Base-by-base conservation (phyloP, 2,113 vertebrate species). In the Takifugu bimaculatus region DNA sequence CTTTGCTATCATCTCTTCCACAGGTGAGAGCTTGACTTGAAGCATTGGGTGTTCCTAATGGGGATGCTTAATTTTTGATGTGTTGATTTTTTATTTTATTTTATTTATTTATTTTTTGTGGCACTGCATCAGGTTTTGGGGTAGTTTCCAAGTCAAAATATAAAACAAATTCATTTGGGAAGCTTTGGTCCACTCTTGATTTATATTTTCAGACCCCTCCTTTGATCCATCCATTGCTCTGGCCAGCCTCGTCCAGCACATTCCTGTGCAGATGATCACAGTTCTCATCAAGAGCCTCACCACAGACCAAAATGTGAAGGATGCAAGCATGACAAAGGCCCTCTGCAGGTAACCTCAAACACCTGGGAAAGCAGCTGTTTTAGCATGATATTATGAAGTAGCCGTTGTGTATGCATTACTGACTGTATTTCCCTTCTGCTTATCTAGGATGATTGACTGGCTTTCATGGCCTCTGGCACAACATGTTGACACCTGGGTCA, bases 231-330 rank as follows among this genome's bases (percentile, higher is more conserved):
- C 95, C n/a, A 95, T 97, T 73, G 93, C 95, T 10, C 83, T 99
- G 69, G 97, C 97, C 74, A 95, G 96, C 74, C 93, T 99, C 48
- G 95, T 99, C 64, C 97, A 99, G 85, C 94, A 99, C 84, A 99
- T 99, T 84, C 97, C 97, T 10, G 85, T 98, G 35, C 95, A 98
- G 88, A 97, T 98, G 96, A 99, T 97, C 74, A 94, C 94, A 25
- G 93, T 98, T 70, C 95, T 99, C 63, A 98, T 98, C 89, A 93
- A 94, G 91, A 99, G 97, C 87, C 95, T 99, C 80, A 98, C 95
- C 62, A 97, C 96, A 4, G 96, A 99, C 85, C 95, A 95, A 52
- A 97, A 97, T 43, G 95, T 99, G 50, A 97, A 95, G 89, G 97
- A 98, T 43, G 94, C 95, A 64, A 97, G 90, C 74, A 99, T 99